Base-by-base conservation (phyloP, 2,797 vertebrate species). In the Pseudotriccus pelzelni region DNA sequence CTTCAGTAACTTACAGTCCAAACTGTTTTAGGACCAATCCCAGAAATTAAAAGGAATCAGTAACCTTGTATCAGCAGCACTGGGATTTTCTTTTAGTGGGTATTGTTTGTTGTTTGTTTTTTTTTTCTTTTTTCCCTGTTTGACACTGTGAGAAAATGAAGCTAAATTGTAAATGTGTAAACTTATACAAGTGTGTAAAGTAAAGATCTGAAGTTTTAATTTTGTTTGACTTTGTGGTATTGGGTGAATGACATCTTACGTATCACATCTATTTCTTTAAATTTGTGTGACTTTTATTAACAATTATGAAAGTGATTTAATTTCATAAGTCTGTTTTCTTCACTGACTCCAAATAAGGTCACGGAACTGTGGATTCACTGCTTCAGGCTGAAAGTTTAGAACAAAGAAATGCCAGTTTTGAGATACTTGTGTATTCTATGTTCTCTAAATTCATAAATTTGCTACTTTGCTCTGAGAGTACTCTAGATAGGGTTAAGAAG, bases 391-490 rank as follows among this genome's bases (percentile, higher is more conserved):
- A 21, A 73, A 49, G 21, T 55, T 53, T 32, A 59, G 37, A 85
- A 46, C 30, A 88, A 90, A 72, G 27, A 88, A 78, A 63, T 67
- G 46, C 24, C 9, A 11, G 11, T 76, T 86, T 89, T 74, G 69
- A 75, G 50, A 12, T 37, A 12, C 5, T 63, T 63, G 19, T 18
- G 49, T 88, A 82, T 72, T 76, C 36, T 81, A 19, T 81, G 24
- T 21, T 72, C 24, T 87, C 6, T 92, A 53, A 89, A 82, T 27
- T 55, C 8, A 32, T 19, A 27, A 4, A 12, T 50, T 59, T 87
- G 32, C 16, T 56, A 22, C 37, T 70, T 89, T 70, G 14, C 18
- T 76, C 36, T 76, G 63, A 32, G 76, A 49, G 25, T 82, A 47
- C 14, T n/a, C 39, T 46, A 37, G 21, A 30, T 16, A 53, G 13